Base-by-base conservation (phyloP, 2,113 vertebrate genomes). In the Phylloscopus trochilus region DNA sequence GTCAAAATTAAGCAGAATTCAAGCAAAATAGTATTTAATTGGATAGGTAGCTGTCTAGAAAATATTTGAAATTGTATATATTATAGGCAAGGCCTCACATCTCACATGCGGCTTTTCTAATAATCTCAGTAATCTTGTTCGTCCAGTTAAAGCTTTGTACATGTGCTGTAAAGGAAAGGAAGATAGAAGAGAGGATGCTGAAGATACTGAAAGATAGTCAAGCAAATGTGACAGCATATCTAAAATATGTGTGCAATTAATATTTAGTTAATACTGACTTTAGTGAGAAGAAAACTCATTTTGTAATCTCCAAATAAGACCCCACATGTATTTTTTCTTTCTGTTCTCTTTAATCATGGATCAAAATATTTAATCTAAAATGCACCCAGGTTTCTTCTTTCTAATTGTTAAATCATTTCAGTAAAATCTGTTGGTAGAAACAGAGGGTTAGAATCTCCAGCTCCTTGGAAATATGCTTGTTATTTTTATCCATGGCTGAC, bases 401-500 rank as follows among this genome's bases (percentile, higher is more conserved):
- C 52, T 69, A 83, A 93, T 68, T 14, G 4, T 92, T 95, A 41
- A 91, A 92, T 96, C 72, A 96, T 97, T 96, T 95, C 79, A 77
- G 37, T 67, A 93, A 94, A 96, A 86, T 52, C 79, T 88, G 44
- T 91, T 95, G 75, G 49, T 82, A 92, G 78, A 94, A 95, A 85
- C 20, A 93, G 60, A 91, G 82, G 44, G 93, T 96, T 97, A 95
- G 47, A 73, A 96, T 77, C 89, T 73, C 53, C 47, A 97, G 43
- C 87, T 97, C 58, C 84, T 95, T 94, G 53, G 94, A 98, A 97
- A 92, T 92, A 75, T 96, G 79, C 73, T 93, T 95, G 88, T 96
- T 96, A 98, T 97, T 97, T 98, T 97, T 97, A 97, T 85, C 68
- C 87, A 85, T 93, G 93, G 93, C 93, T 94, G 94, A 97, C 22